Conservation (phyloP, 92 coral and sea anemone genomes). For the Porites evermanni region DNA sequence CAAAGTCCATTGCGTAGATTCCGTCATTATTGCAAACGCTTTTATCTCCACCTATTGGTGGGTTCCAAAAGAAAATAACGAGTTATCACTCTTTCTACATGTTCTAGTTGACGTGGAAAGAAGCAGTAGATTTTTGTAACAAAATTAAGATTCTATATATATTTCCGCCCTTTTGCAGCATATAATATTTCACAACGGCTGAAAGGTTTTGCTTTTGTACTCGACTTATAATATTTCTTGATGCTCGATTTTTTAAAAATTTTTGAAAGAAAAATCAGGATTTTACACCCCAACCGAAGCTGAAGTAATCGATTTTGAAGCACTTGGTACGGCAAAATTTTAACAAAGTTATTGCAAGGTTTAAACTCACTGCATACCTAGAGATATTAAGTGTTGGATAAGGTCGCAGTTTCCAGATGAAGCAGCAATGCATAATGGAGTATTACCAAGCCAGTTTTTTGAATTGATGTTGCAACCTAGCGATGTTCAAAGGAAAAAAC, state of each 20-base stretch:
- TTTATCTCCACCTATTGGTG: conserved; percentile 81
- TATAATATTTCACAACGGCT: too few relatives aligned
- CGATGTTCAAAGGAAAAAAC: background rate
- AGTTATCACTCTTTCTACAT: background rate
- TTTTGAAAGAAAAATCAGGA: too few relatives aligned
- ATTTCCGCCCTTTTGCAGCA: too few relatives aligned
- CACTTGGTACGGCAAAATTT: too few relatives aligned
- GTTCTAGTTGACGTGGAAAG: background rate
- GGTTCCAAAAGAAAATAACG: background rate
- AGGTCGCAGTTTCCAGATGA: conserved; percentile 82
- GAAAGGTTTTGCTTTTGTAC: too few relatives aligned
- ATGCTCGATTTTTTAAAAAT: too few relatives aligned
- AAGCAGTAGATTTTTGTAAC: background rate
- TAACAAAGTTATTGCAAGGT: too few relatives aligned
- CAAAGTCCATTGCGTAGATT: conserved; percentile 92
- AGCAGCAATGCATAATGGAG: conserved; percentile 89
- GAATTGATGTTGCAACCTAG: conserved; percentile 85
- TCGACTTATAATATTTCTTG: too few relatives aligned
- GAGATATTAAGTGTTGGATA: conserved; percentile 74
- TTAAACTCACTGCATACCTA: conserved; percentile 54
- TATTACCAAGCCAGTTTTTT: conserved; percentile 90
- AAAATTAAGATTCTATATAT: too few relatives aligned
- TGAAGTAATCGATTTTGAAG: too few relatives aligned
- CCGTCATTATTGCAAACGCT: conserved; percentile 84
- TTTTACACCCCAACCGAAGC: too few relatives aligned